Evolutionary conservation across 2,888 invertebrate species (phyloP), one percentile per base, ranked within the genome.

Genomic region (Mythimna loreyi): DNA sequence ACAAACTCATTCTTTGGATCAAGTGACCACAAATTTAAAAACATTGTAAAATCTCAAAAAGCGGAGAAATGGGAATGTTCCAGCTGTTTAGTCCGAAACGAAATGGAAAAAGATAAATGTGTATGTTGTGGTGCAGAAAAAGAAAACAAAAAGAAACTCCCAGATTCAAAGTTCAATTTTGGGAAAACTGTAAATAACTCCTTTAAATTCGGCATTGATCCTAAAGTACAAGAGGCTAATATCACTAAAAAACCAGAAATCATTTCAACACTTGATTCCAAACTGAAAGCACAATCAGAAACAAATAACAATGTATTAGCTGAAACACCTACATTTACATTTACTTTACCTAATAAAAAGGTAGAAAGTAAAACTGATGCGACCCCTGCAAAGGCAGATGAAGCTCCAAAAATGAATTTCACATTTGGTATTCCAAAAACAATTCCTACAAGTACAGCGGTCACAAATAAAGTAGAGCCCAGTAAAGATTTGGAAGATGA

Each of bases 131-230:
- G 92, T 0, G 78, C 88, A 23, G 87, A 87, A 30, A 83, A 72
- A 68, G 73, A 84, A 28, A 64, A 53, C 11, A 78, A 67, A 21
- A 86, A 81, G 52, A 82, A 86, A 79, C 53, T 76, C 5, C 81
- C 82, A 40, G 83, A 82, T 21, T 85, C 84, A 49, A 78, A 82
- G 36, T 94, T 93, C 73, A 92, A 92, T 61, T 94, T 94, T 72
- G 88, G 88, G 2, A 73, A 77, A n/a, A 79, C 76, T 47, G 19
- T 84, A 52, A 88, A 86, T 63, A 83, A 66, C 30, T 73, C 87
- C 28, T 94, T 94, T 75, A 94, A 94, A 85, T 94, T 94, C 82
- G 94, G 95, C 1, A 92, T 93, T 69, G 89, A 92, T 80, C 88
- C 88, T 1, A 87, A 89, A 70, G 75, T 73, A 6, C 87, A 91